Conservation (phyloP, 2,888 invertebrate genomes). For the Tiliacea citrago region DNA sequence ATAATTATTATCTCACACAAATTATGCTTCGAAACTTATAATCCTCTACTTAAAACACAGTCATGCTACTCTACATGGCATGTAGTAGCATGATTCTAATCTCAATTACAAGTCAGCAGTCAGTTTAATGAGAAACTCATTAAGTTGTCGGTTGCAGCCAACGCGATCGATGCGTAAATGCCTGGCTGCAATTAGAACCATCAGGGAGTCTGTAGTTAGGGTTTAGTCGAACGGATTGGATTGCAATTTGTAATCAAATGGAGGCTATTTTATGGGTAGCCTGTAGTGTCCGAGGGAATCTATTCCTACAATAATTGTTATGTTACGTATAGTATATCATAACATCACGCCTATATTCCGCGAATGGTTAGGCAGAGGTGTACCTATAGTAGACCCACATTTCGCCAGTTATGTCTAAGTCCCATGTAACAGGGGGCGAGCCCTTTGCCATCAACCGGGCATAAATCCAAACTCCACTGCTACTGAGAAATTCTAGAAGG, state of each 20-base stretch:
- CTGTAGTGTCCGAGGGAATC: not conserved
- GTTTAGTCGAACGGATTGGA: not conserved
- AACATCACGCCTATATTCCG: too few relatives aligned
- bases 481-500: too few relatives aligned
- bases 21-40: not conserved
- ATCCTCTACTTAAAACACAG: not conserved
- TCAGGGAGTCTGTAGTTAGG: not conserved
- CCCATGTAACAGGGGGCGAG: too few relatives aligned
- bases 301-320: not conserved
- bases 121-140: not conserved
- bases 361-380: too few relatives aligned
- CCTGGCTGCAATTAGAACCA: slow-evolving; percentile 1
- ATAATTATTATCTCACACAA: not conserved
- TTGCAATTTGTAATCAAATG: not conserved
- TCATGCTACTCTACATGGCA: not conserved
- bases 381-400: too few relatives aligned
- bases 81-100: not conserved
- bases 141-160: not conserved
- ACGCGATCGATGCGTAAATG: slow-evolving; percentile 1
- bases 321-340: too few relatives aligned
- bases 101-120: slow-evolving; percentile 5
- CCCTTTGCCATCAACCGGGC: too few relatives aligned
- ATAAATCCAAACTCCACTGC: too few relatives aligned
- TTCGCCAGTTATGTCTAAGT: too few relatives aligned
- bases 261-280: not conserved